A percentile compares a stretch with the other conserved stretches of the same genome.
Conservation (phyloP, 2,113 vertebrate genomes). For the Aegypius monachus region DNA sequence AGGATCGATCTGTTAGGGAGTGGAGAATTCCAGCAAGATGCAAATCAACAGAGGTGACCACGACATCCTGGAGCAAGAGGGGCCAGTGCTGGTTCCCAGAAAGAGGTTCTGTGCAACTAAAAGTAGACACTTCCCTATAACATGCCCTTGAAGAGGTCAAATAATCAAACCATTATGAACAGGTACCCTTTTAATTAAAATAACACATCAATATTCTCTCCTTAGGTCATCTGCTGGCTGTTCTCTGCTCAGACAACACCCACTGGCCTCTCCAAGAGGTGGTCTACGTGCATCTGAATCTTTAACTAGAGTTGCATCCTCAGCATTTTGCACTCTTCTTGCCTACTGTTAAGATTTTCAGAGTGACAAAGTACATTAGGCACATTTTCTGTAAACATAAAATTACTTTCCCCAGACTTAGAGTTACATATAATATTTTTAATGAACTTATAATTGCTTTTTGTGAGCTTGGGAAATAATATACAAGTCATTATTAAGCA, state of each 20-base stretch:
- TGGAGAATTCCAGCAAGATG: background rate
- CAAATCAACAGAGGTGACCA: constrained; percentile 8
- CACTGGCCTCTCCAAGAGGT: background rate
- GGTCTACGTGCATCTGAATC: background rate
- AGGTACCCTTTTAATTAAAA: background rate
- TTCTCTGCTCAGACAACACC: background rate
- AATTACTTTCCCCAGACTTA: background rate
- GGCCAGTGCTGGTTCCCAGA: background rate
- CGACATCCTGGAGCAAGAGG: background rate
- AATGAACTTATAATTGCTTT: background rate
- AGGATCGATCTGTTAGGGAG: background rate
- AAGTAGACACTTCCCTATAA: background rate
- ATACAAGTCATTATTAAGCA: background rate
- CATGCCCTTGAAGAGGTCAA: background rate
- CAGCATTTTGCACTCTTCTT: background rate
- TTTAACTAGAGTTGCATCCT: background rate
- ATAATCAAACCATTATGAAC: background rate
- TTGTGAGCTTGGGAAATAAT: background rate
- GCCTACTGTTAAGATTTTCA: background rate
- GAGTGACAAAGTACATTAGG: background rate
- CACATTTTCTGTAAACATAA: background rate
- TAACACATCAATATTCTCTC: background rate
- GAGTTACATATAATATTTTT: background rate
- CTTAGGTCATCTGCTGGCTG: background rate
- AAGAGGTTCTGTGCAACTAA: background rate